phyloP scores from a whole-genome alignment of 2,797 vertebrate genomes.

The Coccyzus lansbergi region DNA sequence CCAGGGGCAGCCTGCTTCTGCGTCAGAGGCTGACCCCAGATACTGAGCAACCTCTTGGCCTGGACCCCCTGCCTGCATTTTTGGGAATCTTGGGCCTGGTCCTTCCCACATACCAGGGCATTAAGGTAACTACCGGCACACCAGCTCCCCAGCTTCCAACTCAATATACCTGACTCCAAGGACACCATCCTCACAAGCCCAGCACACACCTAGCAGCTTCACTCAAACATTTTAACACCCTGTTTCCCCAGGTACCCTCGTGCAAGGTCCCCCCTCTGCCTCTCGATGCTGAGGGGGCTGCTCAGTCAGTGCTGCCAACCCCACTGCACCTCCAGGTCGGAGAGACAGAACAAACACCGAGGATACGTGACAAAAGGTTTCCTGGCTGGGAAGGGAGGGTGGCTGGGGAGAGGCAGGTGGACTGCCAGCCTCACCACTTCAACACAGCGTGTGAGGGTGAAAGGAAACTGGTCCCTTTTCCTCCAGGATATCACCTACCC shows the following conservation, averaged over 20 bases:
- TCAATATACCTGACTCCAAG: background rate
- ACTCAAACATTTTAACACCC: background rate
- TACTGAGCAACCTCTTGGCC: background rate
- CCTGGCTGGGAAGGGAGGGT: background rate
- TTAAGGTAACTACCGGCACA: background rate
- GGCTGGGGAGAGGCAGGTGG: background rate
- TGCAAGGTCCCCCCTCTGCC: background rate
- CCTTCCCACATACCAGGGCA: background rate
- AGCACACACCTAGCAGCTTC: background rate
- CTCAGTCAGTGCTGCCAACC: background rate
- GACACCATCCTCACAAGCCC: background rate
- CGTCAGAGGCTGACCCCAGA: background rate
- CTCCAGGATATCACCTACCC: slow-evolving; percentile 79
- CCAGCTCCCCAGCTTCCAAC: background rate
- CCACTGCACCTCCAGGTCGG: background rate
- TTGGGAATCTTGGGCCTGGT: background rate
- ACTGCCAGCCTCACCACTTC: background rate
- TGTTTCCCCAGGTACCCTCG: accelerated
- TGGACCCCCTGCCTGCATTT: accelerated
- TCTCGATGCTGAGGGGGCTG: background rate
- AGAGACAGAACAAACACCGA: background rate
- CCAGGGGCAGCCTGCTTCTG: background rate
- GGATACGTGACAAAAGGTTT: background rate
- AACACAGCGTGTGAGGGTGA: background rate
- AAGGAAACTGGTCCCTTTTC: background rate